phyloP scores from a whole-genome alignment of 1,140 invertebrate genomes.

The Drosophila nikananu region DNA sequence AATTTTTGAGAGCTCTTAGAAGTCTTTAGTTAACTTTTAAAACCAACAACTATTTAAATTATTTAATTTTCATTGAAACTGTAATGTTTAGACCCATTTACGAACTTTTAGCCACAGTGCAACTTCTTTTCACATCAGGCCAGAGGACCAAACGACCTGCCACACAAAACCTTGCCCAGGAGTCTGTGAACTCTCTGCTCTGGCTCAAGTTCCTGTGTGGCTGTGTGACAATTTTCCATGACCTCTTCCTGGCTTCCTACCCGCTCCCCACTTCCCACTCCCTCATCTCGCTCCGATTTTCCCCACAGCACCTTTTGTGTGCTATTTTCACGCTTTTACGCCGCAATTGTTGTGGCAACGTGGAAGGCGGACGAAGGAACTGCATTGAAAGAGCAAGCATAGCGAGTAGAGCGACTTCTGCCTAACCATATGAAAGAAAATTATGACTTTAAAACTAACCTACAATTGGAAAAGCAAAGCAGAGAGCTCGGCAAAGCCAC shows the following conservation, averaged over 20 bases:
- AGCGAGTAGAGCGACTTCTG: slow-evolving; percentile 3
- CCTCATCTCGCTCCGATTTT: slow-evolving; percentile 2
- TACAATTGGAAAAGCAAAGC: slow-evolving; percentile 48
- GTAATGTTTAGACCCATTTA: neutral
- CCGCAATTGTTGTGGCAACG: slow-evolving; percentile 73
- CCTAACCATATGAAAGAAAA: slow-evolving; percentile 68
- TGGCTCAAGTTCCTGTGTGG: slow-evolving; percentile 54
- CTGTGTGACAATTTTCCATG: slow-evolving; percentile 77
- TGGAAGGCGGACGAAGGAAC: slow-evolving; percentile 22
- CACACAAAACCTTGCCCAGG: slow-evolving; percentile 50
- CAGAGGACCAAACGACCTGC: slow-evolving; percentile 42
- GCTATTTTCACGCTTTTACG: slow-evolving; percentile 80
- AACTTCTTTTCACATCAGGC: slow-evolving; percentile 70
- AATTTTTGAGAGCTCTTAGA: no score
- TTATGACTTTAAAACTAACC: slow-evolving; percentile 78
- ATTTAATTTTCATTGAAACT: neutral
- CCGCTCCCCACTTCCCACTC: neutral
- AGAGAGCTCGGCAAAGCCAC: slow-evolving; percentile 2
- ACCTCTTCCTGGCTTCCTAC: slow-evolving; percentile 31
- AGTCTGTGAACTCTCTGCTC: slow-evolving; percentile 72
- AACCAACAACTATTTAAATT: neutral
- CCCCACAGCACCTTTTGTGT: slow-evolving; percentile 43
- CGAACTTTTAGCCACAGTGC: slow-evolving; percentile 33
- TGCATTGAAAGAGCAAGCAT: slow-evolving; percentile 54
- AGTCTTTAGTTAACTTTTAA: neutral